These are phyloP conservation scores for Platycercus adscitus DNA, from an alignment of 2,113 vertebrate genomes.

Conservation along the genomic window DNA sequence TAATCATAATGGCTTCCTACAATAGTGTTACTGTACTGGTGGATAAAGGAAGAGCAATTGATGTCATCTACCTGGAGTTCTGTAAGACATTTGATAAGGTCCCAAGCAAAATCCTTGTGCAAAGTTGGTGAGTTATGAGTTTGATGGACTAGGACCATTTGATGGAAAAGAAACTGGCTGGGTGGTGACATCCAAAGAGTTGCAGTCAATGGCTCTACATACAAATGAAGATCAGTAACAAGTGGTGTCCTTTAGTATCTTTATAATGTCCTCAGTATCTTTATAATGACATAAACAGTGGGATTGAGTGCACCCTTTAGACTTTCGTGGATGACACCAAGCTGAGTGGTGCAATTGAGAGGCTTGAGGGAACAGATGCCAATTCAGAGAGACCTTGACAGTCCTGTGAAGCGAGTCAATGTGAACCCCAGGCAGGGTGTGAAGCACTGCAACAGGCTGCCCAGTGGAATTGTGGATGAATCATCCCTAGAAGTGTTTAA, in stretches of 20 bases:
- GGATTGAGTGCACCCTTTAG: neutral
- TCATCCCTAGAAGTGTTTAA: neutral
- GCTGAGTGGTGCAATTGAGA: rapidly evolving
- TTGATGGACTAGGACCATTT: neutral
- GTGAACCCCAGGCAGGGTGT: neutral
- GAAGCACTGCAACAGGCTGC: neutral
- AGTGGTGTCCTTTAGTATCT: neutral
- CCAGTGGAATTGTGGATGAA: rapidly evolving
- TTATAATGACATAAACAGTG: too few species aligned
- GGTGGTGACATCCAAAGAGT: neutral
- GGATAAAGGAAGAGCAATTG: rapidly evolving
- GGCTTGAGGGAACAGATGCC: neutral
- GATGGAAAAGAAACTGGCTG: neutral
- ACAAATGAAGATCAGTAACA: neutral
- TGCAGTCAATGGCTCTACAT: rapidly evolving
- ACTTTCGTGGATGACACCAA: neutral
- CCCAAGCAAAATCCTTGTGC: neutral
- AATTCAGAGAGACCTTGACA: neutral
- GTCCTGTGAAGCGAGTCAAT: neutral
- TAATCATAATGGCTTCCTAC: neutral
- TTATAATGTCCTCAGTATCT: neutral
- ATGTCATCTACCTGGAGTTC: neutral
- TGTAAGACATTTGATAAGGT: neutral
- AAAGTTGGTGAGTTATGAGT: neutral
- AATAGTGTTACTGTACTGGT: neutral